These are phyloP conservation scores for Pantherophis guttatus DNA, from an alignment of 2,113 vertebrate species.

Conservation along the genomic window DNA sequence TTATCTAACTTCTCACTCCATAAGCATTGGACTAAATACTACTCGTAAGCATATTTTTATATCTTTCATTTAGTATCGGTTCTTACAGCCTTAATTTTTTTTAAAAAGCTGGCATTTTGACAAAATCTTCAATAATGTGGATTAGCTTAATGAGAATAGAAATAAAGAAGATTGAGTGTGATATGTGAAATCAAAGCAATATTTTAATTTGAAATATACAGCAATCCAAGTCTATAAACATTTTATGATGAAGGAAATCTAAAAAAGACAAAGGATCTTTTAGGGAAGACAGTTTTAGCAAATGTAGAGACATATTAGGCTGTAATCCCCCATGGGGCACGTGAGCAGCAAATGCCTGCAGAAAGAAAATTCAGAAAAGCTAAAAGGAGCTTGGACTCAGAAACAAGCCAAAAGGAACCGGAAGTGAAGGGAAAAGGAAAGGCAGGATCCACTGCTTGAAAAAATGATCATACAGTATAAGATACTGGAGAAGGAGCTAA, in stretches of 20 bases:
- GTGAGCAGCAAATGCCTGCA: background rate
- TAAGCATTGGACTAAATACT: conserved; percentile 72
- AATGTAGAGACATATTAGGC: background rate
- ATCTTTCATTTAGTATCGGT: conserved; percentile 5
- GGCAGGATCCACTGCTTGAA: background rate
- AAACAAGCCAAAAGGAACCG: background rate
- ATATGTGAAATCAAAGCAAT: background rate
- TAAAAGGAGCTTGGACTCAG: background rate
- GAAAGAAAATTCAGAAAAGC: background rate
- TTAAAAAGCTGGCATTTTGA: background rate
- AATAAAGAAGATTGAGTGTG: background rate
- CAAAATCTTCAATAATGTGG: background rate
- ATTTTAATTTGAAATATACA: background rate
- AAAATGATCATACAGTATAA: background rate
- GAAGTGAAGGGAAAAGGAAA: too few species aligned
- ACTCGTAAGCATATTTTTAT: conserved; percentile 62
- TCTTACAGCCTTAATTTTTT: background rate
- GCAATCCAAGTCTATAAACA: background rate
- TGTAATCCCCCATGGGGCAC: background rate
- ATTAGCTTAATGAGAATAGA: background rate
- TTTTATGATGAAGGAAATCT: background rate
- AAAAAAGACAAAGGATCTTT: background rate
- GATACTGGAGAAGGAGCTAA: background rate
- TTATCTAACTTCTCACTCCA: conserved; percentile 71
- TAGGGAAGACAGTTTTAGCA: background rate